A percentile compares a stretch with the other conserved stretches of the same genome.
These are phyloP conservation scores for Drosophila ohnishii DNA, from an alignment of 1,140 invertebrate genomes.

Conservation along the genomic window DNA sequence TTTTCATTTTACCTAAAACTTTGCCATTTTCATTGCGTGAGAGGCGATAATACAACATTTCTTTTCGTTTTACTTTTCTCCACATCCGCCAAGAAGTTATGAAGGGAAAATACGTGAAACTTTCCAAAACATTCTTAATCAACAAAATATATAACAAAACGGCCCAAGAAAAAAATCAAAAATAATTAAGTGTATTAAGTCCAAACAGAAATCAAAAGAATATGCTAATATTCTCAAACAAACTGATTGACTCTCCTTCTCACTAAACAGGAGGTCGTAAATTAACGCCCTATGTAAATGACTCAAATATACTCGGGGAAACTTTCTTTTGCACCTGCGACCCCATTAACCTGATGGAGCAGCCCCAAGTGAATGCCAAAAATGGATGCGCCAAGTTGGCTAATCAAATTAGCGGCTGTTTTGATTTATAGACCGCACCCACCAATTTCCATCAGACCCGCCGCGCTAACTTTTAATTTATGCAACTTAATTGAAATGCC, in stretches of 20 bases:
- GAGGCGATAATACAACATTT: slow-evolving; percentile 50
- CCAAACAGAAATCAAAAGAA: slow-evolving; percentile 1
- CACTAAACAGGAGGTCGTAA: slow-evolving; percentile 14
- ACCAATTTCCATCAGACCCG: slow-evolving; percentile 9
- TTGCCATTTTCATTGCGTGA: slow-evolving; percentile 65
- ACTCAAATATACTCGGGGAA: slow-evolving; percentile 19
- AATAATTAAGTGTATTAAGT: slow-evolving; percentile 35
- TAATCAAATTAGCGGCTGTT: slow-evolving; percentile 59
- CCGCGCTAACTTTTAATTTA: slow-evolving; percentile 53
- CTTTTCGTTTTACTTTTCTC: slow-evolving; percentile 1
- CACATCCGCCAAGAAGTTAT: slow-evolving; percentile 11
- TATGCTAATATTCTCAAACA: slow-evolving; percentile 23
- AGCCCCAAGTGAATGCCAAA: slow-evolving; percentile 24
- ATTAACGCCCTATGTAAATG: slow-evolving; percentile 41
- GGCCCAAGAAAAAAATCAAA: neutral
- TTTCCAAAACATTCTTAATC: slow-evolving; percentile 16
- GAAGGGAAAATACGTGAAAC: slow-evolving; percentile 9
- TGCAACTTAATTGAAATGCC: slow-evolving; percentile 66
- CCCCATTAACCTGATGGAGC: slow-evolving; percentile 44
- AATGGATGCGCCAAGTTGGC: slow-evolving; percentile 51
- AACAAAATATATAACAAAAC: neutral
- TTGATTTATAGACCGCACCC: slow-evolving; percentile 53
- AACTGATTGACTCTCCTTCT: slow-evolving; percentile 23
- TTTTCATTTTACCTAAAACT: slow-evolving; percentile 45
- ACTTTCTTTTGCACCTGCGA: slow-evolving; percentile 40